phyloP scores from a whole-genome alignment of 2,797 vertebrate species.

The Adelosebastes latens region DNA sequence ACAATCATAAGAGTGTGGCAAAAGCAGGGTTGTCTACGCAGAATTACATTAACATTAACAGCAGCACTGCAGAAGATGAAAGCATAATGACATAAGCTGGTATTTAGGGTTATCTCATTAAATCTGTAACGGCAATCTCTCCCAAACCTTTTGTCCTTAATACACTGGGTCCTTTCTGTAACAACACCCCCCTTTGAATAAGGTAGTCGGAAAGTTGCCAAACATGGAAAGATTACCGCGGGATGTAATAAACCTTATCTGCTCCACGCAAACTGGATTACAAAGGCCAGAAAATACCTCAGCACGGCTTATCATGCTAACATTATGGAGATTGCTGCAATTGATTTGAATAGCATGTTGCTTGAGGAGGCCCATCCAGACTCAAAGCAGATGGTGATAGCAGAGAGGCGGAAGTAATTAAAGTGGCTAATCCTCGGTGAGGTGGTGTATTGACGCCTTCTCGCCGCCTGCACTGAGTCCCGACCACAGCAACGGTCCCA shows the following conservation, averaged over 20 bases:
- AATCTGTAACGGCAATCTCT: conserved; percentile 33
- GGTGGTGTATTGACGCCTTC: conserved; percentile 64
- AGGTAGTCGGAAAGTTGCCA: conserved; percentile 52
- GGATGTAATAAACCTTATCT: conserved; percentile 79
- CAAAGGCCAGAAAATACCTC: conserved; percentile 75
- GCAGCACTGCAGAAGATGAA: conserved; percentile 26
- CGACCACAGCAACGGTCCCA: neutral
- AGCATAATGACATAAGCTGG: conserved; percentile 13
- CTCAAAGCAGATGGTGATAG: conserved; percentile 76
- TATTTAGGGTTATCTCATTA: conserved; percentile 46
- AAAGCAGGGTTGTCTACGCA: neutral
- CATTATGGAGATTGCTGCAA: conserved; percentile 75
- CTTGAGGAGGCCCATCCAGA: conserved; percentile 71
- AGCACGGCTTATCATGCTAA: conserved; percentile 73
- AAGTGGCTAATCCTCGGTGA: conserved; percentile 79
- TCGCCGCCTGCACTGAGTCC: neutral
- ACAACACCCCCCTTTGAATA: conserved; percentile 24
- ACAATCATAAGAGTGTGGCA: neutral
- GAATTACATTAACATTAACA: neutral
- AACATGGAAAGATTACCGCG: conserved; percentile 69
- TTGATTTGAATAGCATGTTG: conserved; percentile 77
- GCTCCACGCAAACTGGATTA: conserved; percentile 76
- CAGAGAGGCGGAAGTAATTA: conserved; percentile 82
- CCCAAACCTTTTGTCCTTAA: conserved; percentile 18
- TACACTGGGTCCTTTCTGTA: neutral